These are phyloP conservation scores for Saccostrea echinata DNA, from an alignment of 1,140 invertebrate genomes.

Conservation along the genomic window DNA sequence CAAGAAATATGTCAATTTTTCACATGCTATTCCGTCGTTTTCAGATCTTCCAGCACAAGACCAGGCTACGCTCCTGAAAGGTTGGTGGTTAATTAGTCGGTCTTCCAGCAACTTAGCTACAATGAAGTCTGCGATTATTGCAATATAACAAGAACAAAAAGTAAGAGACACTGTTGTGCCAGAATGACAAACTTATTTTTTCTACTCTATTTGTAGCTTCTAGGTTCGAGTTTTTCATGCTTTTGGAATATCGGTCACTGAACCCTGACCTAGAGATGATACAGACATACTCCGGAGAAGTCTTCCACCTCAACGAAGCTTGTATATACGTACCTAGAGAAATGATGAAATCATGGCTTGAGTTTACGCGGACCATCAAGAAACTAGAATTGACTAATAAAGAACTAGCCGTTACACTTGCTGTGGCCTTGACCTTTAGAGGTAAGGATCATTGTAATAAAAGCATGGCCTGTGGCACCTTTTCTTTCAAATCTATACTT, in stretches of 20 bases:
- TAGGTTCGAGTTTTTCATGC: slow-evolving; percentile 59
- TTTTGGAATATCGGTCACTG: slow-evolving; percentile 47
- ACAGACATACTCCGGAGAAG: slow-evolving; percentile 49
- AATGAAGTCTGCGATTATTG: background rate
- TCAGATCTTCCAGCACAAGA: slow-evolving; percentile 50
- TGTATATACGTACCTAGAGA: slow-evolving; percentile 49
- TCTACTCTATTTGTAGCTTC: background rate
- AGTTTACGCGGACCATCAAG: slow-evolving; percentile 52
- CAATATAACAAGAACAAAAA: background rate
- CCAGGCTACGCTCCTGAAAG: slow-evolving; percentile 56
- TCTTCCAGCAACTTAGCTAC: too few species aligned
- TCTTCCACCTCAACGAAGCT: slow-evolving; percentile 52
- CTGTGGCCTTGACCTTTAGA: slow-evolving; percentile 54
- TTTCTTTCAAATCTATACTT: background rate
- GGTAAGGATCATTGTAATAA: slow-evolving; percentile 45
- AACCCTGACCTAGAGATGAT: slow-evolving; percentile 55
- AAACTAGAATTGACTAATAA: slow-evolving; percentile 52
- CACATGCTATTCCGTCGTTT: slow-evolving; percentile 53
- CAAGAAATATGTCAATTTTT: slow-evolving; percentile 54
- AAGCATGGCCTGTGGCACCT: background rate
- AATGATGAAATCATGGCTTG: slow-evolving; percentile 54
- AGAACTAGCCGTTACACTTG: slow-evolving; percentile 52
- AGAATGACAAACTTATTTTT: background rate
- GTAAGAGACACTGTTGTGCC: background rate
- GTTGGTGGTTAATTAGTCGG: background rate